Conservation (phyloP, 2,113 vertebrate species). For the Zapus hudsonius region DNA sequence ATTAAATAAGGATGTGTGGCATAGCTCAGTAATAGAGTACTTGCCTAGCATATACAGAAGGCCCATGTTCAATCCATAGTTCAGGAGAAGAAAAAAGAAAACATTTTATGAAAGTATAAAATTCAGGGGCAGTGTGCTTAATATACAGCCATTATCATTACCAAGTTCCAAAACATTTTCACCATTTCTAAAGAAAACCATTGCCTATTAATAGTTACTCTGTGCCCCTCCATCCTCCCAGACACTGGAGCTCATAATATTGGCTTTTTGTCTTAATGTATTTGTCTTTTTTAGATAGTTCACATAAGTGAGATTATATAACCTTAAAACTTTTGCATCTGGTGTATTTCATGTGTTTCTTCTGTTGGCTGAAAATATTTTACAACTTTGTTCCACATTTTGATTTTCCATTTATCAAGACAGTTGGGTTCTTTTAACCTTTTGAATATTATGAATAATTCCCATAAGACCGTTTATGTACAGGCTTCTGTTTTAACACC, state of each 20-base stretch:
- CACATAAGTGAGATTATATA: background rate
- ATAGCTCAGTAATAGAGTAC: background rate
- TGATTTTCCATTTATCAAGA: background rate
- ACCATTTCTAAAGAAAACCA: background rate
- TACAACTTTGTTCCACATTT: background rate
- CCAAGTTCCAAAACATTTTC: slow-evolving; percentile 26
- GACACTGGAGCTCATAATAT: background rate
- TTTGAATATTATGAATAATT: slow-evolving; percentile 14
- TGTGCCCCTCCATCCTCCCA: background rate
- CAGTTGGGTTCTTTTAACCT: background rate
- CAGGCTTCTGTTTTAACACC: slow-evolving; percentile 4
- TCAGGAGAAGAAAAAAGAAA: background rate
- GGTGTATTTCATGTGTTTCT: slow-evolving; percentile 5
- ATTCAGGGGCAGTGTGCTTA: background rate
- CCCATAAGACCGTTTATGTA: background rate
- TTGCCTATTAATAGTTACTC: background rate
- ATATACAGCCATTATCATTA: background rate
- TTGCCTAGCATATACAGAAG: background rate
- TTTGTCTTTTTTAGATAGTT: slow-evolving; percentile 1
- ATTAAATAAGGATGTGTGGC: background rate
- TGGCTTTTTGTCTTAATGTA: background rate
- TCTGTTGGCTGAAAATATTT: slow-evolving; percentile 10
- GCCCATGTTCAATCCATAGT: background rate
- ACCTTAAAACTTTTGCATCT: background rate
- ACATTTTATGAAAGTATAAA: background rate